Evolutionary conservation across 2,797 vertebrate species (phyloP), one percentile per base, ranked within the genome.

Genomic region (Neosilurus hyrtlii): DNA sequence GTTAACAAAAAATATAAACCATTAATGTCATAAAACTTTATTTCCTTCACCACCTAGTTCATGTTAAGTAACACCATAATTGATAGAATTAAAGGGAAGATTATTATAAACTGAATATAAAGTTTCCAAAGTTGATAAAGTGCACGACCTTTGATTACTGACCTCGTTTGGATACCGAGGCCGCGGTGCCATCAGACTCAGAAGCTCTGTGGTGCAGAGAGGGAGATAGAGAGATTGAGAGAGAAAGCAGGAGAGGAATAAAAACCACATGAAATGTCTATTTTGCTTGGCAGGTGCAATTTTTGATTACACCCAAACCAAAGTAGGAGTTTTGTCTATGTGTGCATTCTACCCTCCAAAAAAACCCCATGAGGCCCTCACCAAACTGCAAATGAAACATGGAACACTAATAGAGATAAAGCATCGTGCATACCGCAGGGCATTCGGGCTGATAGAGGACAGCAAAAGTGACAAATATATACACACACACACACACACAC

Each of bases 271-370:
- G 49, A 86, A 80, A 86, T 75, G 15, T 76, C 80, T 77, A 52
- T 93, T 92, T 89, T 92, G 91, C 91, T 90, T 90, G 90, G 86
- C 85, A 89, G 87, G 88, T 90, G 90, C 91, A 90, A 87, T 90
- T 90, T 93, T 52, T 75, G 37, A 83, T 86, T 37, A 74, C 75
- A 49, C 79, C 54, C 82, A 83, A 86, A 85, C 88, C 83, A 89
- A 92, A 90, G 88, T 89, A 72, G 22, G 87, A 86, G 79, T 91
- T 93, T 85, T 94, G 91, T 90, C 89, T 90, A 89, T 91, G 90
- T 88, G 67, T 84, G 88, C 88, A 84, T 37, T 87, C 82, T 54
- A 82, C 80, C 61, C 67, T 18, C 24, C 15, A 81, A 71, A 1
- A n/a, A 68, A 83, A 84, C 85, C 73, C 77, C 79, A 84, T 49